A percentile compares a stretch with the other conserved stretches of the same genome.
Evolutionary conservation across 2,113 vertebrate genomes (phyloP).

Genomic region (Eulemur rufifrons): DNA sequence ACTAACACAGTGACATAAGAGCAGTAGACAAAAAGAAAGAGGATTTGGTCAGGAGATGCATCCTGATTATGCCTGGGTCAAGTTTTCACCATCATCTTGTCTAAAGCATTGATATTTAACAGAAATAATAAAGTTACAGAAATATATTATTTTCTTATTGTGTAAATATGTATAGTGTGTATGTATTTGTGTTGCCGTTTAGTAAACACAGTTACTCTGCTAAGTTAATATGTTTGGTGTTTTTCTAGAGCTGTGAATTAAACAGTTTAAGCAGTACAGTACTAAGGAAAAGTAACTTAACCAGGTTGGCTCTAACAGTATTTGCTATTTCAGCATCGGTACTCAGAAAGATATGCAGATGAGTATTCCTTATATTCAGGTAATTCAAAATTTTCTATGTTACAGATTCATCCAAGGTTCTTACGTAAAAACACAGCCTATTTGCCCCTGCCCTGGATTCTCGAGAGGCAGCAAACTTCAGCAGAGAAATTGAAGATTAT

Average conservation of each 20-base stretch:
- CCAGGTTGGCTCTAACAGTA: not conserved
- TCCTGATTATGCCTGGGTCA: not conserved
- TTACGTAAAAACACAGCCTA: not conserved
- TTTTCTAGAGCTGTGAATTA: not conserved
- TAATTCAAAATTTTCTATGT: not conserved
- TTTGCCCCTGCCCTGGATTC: not conserved
- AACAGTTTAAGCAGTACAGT: not conserved
- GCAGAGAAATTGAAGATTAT: not conserved
- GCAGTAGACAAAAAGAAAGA: not conserved
- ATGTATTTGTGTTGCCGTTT: not conserved
- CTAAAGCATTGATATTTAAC: not conserved
- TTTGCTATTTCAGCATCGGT: not conserved
- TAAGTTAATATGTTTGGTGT: not conserved
- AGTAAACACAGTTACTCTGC: not conserved
- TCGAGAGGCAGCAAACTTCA: not conserved
- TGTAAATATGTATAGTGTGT: not conserved
- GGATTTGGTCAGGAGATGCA: not conserved
- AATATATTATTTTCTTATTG: not conserved
- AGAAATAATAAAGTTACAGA: not conserved
- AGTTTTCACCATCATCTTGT: not conserved
- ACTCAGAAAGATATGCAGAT: not conserved
- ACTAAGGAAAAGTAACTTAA: not conserved
- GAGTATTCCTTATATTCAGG: rapidly evolving
- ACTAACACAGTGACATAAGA: not conserved
- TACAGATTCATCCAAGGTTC: not conserved